Evolutionary conservation across 1,140 invertebrate species (phyloP).

Genomic region (Cyrtorhinus lividipennis): DNA sequence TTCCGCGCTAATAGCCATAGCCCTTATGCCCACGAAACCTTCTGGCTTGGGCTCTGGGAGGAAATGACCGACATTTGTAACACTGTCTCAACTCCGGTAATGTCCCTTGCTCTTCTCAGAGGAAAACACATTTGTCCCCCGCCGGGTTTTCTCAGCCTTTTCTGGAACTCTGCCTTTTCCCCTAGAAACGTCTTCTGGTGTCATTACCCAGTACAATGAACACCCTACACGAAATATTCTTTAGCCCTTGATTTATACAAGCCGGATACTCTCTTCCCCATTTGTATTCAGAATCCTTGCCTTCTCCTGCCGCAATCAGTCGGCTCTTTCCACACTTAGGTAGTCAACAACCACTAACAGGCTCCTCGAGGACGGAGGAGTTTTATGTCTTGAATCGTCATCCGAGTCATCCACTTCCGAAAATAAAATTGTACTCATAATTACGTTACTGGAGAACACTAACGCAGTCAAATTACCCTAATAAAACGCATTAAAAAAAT

Average conservation of each 20-base stretch:
- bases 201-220: slow-evolving; percentile 7
- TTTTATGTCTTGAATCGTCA: slow-evolving; percentile 1
- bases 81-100: slow-evolving; percentile 7
- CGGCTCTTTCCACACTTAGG: background rate
- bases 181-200: background rate
- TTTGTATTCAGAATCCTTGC: background rate
- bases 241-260: slow-evolving; percentile 1
- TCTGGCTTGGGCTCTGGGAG: background rate
- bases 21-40: background rate
- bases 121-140: slow-evolving; percentile 5
- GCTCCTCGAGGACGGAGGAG: background rate
- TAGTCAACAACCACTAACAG: background rate
- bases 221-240: background rate
- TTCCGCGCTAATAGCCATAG: slow-evolving; percentile 2
- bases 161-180: background rate
- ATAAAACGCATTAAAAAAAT: no score
- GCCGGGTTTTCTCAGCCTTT: background rate
- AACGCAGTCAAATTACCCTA: no score
- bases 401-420: no score
- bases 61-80: slow-evolving; percentile 8
- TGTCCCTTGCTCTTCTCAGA: background rate
- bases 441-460: no score
- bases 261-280: background rate
- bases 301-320: background rate
- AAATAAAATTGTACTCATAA: no score